Conservation (phyloP, 2,888 invertebrate genomes). For the Saturnia pavonia region DNA sequence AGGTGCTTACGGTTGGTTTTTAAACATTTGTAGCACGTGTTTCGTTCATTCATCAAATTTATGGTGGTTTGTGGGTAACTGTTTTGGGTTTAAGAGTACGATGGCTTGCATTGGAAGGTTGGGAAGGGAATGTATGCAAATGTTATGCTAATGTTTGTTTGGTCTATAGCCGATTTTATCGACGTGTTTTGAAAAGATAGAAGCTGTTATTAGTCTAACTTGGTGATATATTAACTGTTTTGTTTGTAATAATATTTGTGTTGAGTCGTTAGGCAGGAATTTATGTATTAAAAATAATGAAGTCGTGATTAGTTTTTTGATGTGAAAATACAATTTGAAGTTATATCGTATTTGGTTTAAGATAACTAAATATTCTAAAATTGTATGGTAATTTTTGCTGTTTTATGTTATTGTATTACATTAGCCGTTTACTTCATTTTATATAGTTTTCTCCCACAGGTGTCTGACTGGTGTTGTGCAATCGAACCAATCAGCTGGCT, state of each 20-base stretch:
- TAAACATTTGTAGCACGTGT: constrained; percentile 81
- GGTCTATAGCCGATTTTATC: constrained; percentile 38
- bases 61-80: constrained; percentile 78
- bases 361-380: not conserved
- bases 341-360: not conserved
- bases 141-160: constrained; percentile 36
- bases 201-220: not conserved
- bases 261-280: not conserved
- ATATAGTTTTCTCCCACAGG: constrained; percentile 10
- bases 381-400: not conserved
- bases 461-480: constrained; percentile 29
- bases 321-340: not conserved
- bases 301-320: not conserved
- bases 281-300: not conserved
- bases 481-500: constrained; percentile 56
- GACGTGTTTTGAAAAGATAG: constrained; percentile 28
- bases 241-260: not conserved
- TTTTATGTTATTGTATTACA: constrained; percentile 11
- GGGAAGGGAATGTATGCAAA: constrained; percentile 33
- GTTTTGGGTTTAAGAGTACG: constrained; percentile 65
- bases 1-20: constrained; percentile 78
- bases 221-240: not conserved
- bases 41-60: constrained; percentile 81
- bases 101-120: constrained; percentile 45
- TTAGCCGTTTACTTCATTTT: not conserved